A percentile compares a stretch with the other conserved stretches of the same genome.
phyloP scores from a whole-genome alignment of 2,797 vertebrate genomes.

The Molossus molossus region DNA sequence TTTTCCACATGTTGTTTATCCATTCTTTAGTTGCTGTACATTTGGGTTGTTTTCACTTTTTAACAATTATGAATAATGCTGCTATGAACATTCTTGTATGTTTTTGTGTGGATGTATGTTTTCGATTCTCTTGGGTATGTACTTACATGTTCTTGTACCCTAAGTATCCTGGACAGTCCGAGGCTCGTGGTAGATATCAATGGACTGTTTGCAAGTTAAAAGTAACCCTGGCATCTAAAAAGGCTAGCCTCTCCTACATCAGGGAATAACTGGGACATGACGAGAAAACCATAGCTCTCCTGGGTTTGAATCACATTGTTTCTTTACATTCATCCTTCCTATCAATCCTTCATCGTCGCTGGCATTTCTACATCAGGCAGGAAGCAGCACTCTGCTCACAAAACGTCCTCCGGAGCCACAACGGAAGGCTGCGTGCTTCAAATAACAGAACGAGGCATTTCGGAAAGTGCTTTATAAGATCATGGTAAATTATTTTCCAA shows the following conservation, averaged over 20 bases:
- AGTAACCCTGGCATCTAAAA: neutral
- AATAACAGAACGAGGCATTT: constrained; percentile 20
- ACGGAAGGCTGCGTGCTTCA: neutral
- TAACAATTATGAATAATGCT: neutral
- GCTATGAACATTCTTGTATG: constrained; percentile 6
- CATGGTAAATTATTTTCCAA: neutral
- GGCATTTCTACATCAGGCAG: constrained; percentile 37
- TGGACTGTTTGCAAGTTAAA: neutral
- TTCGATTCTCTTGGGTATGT: neutral
- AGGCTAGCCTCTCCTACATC: neutral
- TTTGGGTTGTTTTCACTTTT: neutral
- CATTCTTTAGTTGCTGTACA: neutral
- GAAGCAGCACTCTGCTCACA: constrained; percentile 25
- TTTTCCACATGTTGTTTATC: neutral
- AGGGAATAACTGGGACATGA: neutral
- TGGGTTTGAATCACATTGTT: neutral
- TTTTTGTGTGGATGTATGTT: neutral
- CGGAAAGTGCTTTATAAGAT: constrained; percentile 42
- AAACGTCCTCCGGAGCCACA: neutral
- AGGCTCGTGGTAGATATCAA: neutral
- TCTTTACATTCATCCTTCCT: neutral
- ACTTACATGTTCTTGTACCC: neutral
- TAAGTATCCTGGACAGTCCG: neutral
- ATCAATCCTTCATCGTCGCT: neutral
- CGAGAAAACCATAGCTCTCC: neutral